phyloP scores from a whole-genome alignment of 2,113 vertebrate genomes.

The Mastomys coucha region DNA sequence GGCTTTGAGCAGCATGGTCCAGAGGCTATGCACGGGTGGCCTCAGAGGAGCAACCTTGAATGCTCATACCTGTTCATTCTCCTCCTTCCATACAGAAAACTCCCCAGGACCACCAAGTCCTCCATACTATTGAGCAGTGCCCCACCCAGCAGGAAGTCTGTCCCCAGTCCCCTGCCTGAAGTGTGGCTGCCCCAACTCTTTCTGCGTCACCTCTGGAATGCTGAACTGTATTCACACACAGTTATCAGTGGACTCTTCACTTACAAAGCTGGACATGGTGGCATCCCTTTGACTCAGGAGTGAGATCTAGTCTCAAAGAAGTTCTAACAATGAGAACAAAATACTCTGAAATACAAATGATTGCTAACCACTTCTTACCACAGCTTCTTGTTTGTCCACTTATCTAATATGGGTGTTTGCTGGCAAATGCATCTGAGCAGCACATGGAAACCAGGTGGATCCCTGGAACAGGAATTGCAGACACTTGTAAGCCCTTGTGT shows the following conservation, averaged over 20 bases:
- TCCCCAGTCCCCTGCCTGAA: neutral
- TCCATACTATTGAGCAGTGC: neutral
- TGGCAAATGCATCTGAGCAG: neutral
- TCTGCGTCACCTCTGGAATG: neutral
- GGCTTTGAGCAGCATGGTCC: slow-evolving; percentile 60
- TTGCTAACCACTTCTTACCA: neutral
- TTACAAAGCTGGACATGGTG: neutral
- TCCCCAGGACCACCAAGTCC: neutral
- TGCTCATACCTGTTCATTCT: neutral
- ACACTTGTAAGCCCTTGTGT: neutral
- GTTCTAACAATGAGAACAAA: neutral
- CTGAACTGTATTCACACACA: neutral
- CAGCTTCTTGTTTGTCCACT: neutral
- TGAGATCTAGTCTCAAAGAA: neutral
- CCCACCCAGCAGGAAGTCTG: neutral
- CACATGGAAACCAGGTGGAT: neutral
- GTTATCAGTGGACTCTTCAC: neutral
- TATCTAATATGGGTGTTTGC: neutral
- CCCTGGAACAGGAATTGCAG: neutral
- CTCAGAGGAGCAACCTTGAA: neutral
- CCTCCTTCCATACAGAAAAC: neutral
- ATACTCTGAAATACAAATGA: neutral
- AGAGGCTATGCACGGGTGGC: slow-evolving; percentile 1
- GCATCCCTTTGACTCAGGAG: neutral
- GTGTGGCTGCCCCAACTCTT: slow-evolving; percentile 1